These are phyloP conservation scores for Apamea anceps DNA, from an alignment of 2,888 invertebrate species.

Conservation along the genomic window DNA sequence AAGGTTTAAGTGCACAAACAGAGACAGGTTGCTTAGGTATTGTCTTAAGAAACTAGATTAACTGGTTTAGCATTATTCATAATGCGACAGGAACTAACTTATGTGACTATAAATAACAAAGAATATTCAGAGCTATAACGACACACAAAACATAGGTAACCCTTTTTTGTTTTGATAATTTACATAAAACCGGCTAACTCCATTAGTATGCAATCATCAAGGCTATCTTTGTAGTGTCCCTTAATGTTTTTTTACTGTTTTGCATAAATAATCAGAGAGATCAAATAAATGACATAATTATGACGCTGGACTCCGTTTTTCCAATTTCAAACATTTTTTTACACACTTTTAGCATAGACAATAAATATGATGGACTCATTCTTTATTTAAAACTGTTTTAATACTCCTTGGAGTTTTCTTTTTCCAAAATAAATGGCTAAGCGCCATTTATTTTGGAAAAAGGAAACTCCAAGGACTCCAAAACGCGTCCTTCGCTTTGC, in stretches of 20 bases:
- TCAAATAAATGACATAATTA: no score
- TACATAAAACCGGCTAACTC: conserved; percentile 12
- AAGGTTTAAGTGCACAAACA: conserved; percentile 14
- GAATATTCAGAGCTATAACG: not conserved
- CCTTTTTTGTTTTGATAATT: conserved; percentile 4
- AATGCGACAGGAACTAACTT: conserved; percentile 13
- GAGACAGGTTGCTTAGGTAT: conserved; percentile 35
- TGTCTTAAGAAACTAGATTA: conserved; percentile 46
- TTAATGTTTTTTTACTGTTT: not conserved
- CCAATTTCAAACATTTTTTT: not conserved
- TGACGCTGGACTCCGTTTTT: not conserved
- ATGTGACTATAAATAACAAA: conserved; percentile 20
- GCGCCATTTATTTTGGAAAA: no score
- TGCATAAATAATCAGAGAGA: not conserved
- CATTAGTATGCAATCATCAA: conserved; percentile 2
- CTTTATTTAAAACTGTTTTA: not conserved
- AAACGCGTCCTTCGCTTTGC: conserved; percentile 58
- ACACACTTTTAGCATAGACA: not conserved
- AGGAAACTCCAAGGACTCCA: no score
- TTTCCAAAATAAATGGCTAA: conserved; percentile 27
- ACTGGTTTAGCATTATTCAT: conserved; percentile 46
- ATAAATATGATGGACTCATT: not conserved
- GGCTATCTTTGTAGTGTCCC: not conserved
- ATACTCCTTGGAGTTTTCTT: not conserved
- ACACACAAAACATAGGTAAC: not conserved